Evolutionary conservation across 2,113 vertebrate species (phyloP).

Genomic region (Takifugu flavidus): DNA sequence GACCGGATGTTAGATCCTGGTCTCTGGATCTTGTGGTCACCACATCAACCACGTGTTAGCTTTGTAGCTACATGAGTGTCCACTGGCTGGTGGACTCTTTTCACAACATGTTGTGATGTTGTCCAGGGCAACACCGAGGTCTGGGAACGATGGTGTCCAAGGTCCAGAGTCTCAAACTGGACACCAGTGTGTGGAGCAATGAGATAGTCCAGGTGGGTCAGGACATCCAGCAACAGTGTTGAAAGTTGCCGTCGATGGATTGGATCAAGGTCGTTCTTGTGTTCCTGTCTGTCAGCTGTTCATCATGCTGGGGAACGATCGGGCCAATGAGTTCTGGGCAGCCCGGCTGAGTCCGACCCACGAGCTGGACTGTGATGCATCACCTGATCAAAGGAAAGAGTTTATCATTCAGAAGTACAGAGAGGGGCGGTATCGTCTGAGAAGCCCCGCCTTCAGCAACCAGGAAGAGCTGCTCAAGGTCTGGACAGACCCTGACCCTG

Average conservation of each 20-base stretch:
- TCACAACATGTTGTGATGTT: constrained; percentile 5
- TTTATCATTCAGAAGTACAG: constrained; percentile 88
- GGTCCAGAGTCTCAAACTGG: constrained; percentile 95
- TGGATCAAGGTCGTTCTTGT: neutral
- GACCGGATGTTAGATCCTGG: no score
- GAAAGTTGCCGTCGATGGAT: neutral
- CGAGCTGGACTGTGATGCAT: constrained; percentile 76
- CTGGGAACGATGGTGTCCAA: constrained; percentile 93
- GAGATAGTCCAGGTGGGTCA: constrained; percentile 88
- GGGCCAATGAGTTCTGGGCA: constrained; percentile 91
- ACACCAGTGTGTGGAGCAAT: constrained; percentile 96
- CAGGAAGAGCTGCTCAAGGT: constrained; percentile 93
- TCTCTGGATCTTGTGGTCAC: no score
- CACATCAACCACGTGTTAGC: no score
- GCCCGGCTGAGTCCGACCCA: constrained; percentile 71
- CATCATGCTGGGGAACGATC: constrained; percentile 91
- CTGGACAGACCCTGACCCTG: constrained; percentile 1
- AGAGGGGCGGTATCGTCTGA: constrained; percentile 82
- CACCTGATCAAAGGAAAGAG: constrained; percentile 79
- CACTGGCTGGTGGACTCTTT: no score
- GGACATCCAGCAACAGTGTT: neutral
- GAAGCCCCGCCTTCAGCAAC: constrained; percentile 75
- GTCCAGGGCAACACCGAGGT: constrained; percentile 88
- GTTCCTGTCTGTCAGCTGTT: constrained; percentile 78
- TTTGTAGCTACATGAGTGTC: no score